phyloP scores from a whole-genome alignment of 2,888 invertebrate genomes.

The Caenorhabditis zanzibari region DNA sequence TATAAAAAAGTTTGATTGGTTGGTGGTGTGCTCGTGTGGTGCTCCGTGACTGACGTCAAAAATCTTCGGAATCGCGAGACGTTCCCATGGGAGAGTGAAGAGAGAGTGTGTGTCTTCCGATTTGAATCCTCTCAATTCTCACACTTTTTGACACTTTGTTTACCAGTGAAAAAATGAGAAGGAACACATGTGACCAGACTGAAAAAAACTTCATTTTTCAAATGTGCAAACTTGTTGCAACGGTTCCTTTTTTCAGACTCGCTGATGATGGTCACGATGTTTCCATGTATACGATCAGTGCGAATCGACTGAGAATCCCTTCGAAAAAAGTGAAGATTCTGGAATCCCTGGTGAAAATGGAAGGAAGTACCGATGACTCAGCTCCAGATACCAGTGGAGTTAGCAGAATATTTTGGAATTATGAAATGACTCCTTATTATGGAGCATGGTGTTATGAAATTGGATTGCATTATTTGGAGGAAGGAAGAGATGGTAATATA shows the following conservation, averaged over 20 bases:
- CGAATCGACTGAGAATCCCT: conserved; percentile 18
- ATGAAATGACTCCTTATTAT: conserved; percentile 52
- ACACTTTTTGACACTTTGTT: conserved; percentile 63
- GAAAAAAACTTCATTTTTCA: neutral
- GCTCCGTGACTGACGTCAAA: conserved; percentile 60
- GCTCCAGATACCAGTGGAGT: conserved; percentile 47
- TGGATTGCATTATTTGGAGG: conserved; percentile 41
- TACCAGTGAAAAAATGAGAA: conserved; percentile 32
- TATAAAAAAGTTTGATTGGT: conserved; percentile 68
- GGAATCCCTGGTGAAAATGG: conserved; percentile 38
- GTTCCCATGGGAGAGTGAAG: conserved; percentile 52
- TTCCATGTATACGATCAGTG: conserved; percentile 67
- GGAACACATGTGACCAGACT: conserved; percentile 49
- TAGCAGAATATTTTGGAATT: conserved; percentile 64
- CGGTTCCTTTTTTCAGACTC: conserved; percentile 59
- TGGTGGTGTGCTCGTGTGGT: conserved; percentile 37
- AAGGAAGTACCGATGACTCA: conserved; percentile 22
- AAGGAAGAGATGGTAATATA: conserved; percentile 46
- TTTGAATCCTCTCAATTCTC: conserved; percentile 10
- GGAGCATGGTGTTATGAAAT: conserved; percentile 52
- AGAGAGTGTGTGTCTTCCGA: conserved; percentile 16
- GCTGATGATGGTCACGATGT: conserved; percentile 68
- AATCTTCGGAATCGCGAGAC: conserved; percentile 58
- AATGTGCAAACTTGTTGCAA: neutral
- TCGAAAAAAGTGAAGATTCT: conserved; percentile 44